Percentiles rank a stretch among this genome's conserved stretches.
Conservation (phyloP, 2,797 vertebrate genomes). For the Amblyopsis hoosieri region DNA sequence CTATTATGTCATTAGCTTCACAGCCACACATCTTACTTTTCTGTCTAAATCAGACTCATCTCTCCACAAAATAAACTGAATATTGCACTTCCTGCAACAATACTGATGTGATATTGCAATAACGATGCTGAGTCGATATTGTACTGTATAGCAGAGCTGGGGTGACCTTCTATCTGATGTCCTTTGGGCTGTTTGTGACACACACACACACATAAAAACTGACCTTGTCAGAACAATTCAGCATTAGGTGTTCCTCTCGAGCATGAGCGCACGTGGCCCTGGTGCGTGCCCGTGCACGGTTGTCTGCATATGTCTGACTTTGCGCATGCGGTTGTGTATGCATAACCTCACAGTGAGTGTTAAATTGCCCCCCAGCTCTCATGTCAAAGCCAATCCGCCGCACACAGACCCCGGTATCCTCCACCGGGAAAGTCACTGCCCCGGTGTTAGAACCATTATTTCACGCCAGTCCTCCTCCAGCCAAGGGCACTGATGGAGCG, state of each 20-base stretch:
- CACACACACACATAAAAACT: constrained; percentile 43
- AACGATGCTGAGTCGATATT: too few species aligned
- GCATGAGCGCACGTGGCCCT: background rate
- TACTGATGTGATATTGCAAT: too few species aligned
- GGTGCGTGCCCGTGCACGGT: constrained; percentile 1
- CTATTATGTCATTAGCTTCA: too few species aligned
- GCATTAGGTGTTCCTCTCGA: constrained; percentile 20
- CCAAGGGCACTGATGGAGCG: constrained; percentile 38
- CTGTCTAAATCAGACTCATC: too few species aligned
- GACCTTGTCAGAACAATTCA: constrained; percentile 60
- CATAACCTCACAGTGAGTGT: constrained; percentile 28
- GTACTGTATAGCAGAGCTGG: too few species aligned
- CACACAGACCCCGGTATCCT: background rate
- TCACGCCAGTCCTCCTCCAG: constrained; percentile 24
- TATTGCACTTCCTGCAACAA: too few species aligned
- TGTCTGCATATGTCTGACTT: background rate
- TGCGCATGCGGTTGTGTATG: background rate
- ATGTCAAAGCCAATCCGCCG: constrained; percentile 42
- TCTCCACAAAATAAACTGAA: too few species aligned
- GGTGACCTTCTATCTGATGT: background rate
- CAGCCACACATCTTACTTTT: too few species aligned
- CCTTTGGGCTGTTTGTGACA: constrained; percentile 17
- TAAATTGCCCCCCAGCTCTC: constrained; percentile 46
- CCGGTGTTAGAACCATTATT: constrained; percentile 32
- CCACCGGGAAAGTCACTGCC: constrained; percentile 16